These are phyloP conservation scores for Hemichromis elongatus DNA, from an alignment of 2,113 vertebrate genomes.

Conservation along the genomic window DNA sequence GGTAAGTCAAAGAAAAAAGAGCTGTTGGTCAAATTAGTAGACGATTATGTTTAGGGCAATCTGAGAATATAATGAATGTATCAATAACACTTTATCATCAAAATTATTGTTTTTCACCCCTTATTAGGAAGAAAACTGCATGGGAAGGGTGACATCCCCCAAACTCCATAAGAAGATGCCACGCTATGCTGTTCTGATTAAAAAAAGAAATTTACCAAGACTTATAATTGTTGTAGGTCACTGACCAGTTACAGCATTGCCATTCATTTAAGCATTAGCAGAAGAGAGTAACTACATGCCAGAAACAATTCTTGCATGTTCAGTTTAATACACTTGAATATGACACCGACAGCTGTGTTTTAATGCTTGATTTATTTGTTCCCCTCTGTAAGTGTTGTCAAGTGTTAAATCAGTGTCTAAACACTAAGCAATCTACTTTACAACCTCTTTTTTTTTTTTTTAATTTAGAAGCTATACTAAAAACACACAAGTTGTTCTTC, in stretches of 20 bases:
- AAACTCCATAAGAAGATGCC: not conserved
- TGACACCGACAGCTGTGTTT: not conserved
- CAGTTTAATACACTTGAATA: not conserved
- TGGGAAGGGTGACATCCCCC: not conserved
- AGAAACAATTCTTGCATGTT: not conserved
- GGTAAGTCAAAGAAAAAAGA: not conserved
- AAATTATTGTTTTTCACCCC: not conserved
- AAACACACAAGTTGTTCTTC: not conserved
- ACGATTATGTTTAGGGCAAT: not conserved
- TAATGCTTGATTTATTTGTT: not conserved
- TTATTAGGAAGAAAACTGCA: not conserved
- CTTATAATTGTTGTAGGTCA: not conserved
- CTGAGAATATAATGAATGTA: not conserved
- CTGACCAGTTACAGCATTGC: not conserved
- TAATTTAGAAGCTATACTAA: not conserved
- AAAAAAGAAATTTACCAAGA: not conserved
- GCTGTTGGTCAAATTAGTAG: not conserved
- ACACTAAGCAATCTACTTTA: not conserved
- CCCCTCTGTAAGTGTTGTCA: not conserved
- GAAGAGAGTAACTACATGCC: not conserved
- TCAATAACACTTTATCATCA: not conserved
- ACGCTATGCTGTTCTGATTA: not conserved
- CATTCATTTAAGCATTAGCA: not conserved
- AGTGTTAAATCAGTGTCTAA: not conserved
- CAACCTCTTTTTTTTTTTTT: not conserved